A percentile compares a stretch with the other conserved stretches of the same genome.
Evolutionary conservation across 1,140 invertebrate genomes (phyloP).

Genomic region (Papilio aristodemus): DNA sequence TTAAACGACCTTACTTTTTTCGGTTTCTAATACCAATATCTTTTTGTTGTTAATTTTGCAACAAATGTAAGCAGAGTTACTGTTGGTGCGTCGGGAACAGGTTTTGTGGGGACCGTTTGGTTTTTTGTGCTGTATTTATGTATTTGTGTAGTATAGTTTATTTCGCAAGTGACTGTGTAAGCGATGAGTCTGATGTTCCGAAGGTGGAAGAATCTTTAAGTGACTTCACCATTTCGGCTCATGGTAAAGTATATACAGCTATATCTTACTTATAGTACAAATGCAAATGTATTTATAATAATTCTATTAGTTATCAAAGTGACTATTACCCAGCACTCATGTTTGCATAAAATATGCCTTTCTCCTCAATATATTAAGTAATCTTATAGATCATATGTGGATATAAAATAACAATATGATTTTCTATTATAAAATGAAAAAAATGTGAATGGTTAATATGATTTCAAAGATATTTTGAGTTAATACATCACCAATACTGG

Average conservation of each 20-base stretch:
- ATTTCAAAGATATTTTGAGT: too few species aligned
- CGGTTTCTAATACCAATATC: slow-evolving; percentile 54
- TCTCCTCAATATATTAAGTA: too few species aligned
- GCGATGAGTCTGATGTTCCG: slow-evolving; percentile 57
- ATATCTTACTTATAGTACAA: slow-evolving; percentile 35
- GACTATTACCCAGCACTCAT: neutral
- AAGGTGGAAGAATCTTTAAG: slow-evolving; percentile 44
- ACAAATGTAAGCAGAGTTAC: slow-evolving; percentile 56
- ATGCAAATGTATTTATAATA: neutral
- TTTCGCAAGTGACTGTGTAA: slow-evolving; percentile 61
- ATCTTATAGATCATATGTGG: too few species aligned
- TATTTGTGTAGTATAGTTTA: slow-evolving; percentile 56
- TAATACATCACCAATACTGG: too few species aligned
- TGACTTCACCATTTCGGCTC: slow-evolving; percentile 50
- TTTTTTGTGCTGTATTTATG: slow-evolving; percentile 59
- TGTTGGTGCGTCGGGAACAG: slow-evolving; percentile 58
- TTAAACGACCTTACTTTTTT: slow-evolving; percentile 55
- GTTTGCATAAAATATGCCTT: neutral
- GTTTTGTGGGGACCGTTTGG: slow-evolving; percentile 62
- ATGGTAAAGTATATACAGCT: slow-evolving; percentile 55
- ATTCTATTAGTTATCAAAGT: neutral
- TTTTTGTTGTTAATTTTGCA: slow-evolving; percentile 62
- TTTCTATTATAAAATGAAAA: too few species aligned
- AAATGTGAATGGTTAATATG: too few species aligned
- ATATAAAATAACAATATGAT: too few species aligned